phyloP scores from a whole-genome alignment of 2,888 invertebrate species.

The Mellilla xanthometata region DNA sequence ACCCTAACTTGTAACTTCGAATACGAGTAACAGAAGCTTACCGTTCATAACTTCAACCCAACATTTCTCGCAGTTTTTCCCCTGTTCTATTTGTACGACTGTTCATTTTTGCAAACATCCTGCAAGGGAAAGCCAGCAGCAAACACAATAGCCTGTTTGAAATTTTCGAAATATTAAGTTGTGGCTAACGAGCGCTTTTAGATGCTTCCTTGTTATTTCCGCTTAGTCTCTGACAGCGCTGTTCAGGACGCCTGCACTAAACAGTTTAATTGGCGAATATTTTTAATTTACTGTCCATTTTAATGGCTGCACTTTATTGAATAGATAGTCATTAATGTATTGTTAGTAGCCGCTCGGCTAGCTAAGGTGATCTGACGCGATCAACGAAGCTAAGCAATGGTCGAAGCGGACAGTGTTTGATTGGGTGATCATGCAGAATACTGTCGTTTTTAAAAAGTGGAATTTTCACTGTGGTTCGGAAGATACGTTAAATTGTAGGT shows the following conservation, averaged over 20 bases:
- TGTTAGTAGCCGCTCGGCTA: too few relatives aligned
- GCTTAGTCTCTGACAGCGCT: conserved; percentile 7
- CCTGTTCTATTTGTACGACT: conserved; percentile 26
- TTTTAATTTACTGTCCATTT: not conserved
- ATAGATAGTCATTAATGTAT: too few relatives aligned
- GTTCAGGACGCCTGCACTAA: conserved; percentile 19
- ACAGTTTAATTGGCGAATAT: conserved; percentile 11
- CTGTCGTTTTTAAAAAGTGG: too few relatives aligned
- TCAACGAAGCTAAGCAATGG: too few relatives aligned
- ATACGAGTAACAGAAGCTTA: too few relatives aligned
- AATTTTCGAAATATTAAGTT: conserved; percentile 42
- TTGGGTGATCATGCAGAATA: too few relatives aligned
- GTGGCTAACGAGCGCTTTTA: conserved; percentile 48
- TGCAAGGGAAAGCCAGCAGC: conserved; percentile 22
- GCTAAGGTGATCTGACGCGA: too few relatives aligned
- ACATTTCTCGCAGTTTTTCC: conserved; percentile 15
- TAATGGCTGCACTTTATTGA: too few relatives aligned
- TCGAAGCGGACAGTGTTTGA: too few relatives aligned
- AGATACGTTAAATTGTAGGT: too few relatives aligned
- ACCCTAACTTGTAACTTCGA: too few relatives aligned
- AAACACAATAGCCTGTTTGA: conserved; percentile 34
- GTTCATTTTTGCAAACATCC: conserved; percentile 27
- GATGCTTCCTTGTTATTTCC: conserved; percentile 23
- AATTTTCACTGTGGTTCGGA: too few relatives aligned
- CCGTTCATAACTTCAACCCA: not conserved